These are phyloP conservation scores for Apoderus coryli DNA, from an alignment of 2,888 invertebrate species.

Conservation along the genomic window DNA sequence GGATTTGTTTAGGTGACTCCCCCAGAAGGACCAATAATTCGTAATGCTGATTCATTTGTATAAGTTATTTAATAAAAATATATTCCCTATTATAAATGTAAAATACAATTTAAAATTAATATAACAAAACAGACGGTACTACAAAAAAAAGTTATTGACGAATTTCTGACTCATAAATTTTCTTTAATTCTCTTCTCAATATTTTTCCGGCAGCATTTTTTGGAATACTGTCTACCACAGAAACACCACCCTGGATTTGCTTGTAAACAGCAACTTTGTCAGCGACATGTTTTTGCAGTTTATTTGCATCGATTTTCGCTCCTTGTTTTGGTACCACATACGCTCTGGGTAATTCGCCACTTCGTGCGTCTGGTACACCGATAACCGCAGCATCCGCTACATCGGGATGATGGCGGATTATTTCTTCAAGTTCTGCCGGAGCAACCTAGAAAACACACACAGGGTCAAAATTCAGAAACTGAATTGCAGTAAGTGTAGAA, in stretches of 20 bases:
- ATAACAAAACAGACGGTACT: too few species aligned
- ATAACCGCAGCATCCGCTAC: conserved; percentile 73
- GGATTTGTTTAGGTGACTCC: too few species aligned
- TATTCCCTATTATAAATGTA: too few species aligned
- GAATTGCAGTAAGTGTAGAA: too few species aligned
- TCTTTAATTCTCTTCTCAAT: conserved; percentile 16
- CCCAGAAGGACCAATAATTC: too few species aligned
- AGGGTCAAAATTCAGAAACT: too few species aligned
- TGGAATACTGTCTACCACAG: conserved; percentile 17
- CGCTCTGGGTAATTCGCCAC: conserved; percentile 65
- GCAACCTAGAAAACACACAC: conserved; percentile 50
- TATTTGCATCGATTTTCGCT: conserved; percentile 34
- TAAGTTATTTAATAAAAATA: too few species aligned
- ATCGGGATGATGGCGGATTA: conserved; percentile 55
- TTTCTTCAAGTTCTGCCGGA: conserved; percentile 73
- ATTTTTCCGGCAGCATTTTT: conserved; percentile 19
- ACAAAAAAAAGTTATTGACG: too few species aligned
- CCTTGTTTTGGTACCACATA: conserved; percentile 45
- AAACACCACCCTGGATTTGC: conserved; percentile 34
- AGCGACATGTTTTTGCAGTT: conserved; percentile 46
- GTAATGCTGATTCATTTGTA: too few species aligned
- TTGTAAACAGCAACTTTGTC: conserved; percentile 64
- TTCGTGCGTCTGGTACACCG: conserved; percentile 50
- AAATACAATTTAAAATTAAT: too few species aligned
- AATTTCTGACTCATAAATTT: conserved; percentile 9